Base-by-base conservation (phyloP, 2,888 invertebrate genomes). In the Machimus rusticus region DNA sequence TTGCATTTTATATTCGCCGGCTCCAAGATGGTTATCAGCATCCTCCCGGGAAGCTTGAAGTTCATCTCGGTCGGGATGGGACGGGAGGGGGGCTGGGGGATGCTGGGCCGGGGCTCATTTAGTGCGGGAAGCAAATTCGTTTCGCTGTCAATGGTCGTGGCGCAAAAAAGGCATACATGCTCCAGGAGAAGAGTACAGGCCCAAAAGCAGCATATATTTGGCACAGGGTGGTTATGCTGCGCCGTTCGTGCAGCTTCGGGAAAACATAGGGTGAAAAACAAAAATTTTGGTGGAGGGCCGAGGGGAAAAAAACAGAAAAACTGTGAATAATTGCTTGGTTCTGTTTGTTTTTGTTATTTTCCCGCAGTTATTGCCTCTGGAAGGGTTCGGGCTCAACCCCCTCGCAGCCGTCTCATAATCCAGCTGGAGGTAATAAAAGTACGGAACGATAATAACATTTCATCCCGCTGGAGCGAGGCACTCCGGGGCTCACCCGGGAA, bases 11-110 rank as follows among this genome's bases (percentile, higher is more conserved):
- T 51, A 79, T 79, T 46, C 79, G 79, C 51, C 51, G 79, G 79
- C 79, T 79, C 79, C 79, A 79, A 79, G 79, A 79, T 79, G 79
- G 79, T 79, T 79, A 79, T 79, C 79, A 66, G 66, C 66, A 66
- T 19, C 51, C 51, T 79, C 28, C 12, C 19, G 23, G 28, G 28
- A 5, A 66, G 28, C 66, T 28, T n/a, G 51, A 51, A 79, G 55
- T 46, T 79, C 79, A 79, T 79, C 51, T 51, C 28, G 28, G 23
- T 14, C 2, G 9, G 2, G 23, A 39, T 39, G 39, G 12, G 2
- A 46, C 14, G 43, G 14, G 43, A 16, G 4, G 16, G 43, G 14
- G 43, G 43, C n/a, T 14, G 14, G 16, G 14, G 43, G 14, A 14
- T 39, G 57, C 23, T 19, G 57, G 39, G 46, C 14, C 51, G 31